These are phyloP conservation scores for Saguinus imperator DNA, from an alignment of 2,113 vertebrate species.

Conservation along the genomic window DNA sequence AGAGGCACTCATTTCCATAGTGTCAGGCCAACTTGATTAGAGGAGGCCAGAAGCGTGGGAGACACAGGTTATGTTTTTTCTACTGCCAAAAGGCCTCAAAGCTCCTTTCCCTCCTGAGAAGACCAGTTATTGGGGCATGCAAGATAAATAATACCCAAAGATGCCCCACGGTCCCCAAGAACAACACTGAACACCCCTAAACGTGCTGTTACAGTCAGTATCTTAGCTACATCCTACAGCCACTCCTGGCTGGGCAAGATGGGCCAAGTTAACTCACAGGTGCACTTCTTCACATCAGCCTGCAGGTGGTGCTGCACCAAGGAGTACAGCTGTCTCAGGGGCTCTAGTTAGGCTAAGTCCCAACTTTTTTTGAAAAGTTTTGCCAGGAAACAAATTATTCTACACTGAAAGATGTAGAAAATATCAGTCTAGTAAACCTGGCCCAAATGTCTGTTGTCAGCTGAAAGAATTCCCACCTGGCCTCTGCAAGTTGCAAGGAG, in stretches of 20 bases:
- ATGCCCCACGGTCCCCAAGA: neutral
- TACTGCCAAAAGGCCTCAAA: neutral
- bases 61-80: neutral
- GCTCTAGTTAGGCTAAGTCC: neutral
- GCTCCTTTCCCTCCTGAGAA: neutral
- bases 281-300: neutral
- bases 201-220: neutral
- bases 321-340: neutral
- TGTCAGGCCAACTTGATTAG: neutral
- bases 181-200: neutral
- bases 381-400: neutral
- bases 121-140: neutral
- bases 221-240: neutral
- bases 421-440: neutral
- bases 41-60: neutral
- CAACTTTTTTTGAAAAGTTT: neutral
- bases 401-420: neutral
- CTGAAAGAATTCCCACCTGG: neutral
- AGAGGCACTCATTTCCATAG: neutral
- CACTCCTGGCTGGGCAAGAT: neutral
- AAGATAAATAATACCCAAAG: neutral
- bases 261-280: too few species aligned
- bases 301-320: constrained; percentile 17
- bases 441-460: neutral
- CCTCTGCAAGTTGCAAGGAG: neutral